phyloP scores from a whole-genome alignment of 2,113 vertebrate genomes.

The Eubucco bourcierii region DNA sequence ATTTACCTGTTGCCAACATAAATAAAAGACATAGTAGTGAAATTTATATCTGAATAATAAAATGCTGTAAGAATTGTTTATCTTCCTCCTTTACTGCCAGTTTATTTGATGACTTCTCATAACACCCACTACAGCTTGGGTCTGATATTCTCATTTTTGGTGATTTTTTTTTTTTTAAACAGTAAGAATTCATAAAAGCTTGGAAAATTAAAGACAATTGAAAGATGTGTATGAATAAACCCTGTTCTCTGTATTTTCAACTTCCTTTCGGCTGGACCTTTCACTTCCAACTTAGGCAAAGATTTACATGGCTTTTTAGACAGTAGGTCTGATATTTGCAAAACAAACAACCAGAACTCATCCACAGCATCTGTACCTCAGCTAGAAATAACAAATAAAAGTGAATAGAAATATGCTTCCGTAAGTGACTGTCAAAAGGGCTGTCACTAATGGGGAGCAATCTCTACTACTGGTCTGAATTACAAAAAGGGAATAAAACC shows the following conservation, averaged over 20 bases:
- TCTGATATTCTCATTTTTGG: not conserved
- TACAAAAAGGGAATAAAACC: not conserved
- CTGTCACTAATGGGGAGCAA: not conserved
- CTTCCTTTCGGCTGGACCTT: not conserved
- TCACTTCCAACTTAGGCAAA: not conserved
- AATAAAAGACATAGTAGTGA: not conserved
- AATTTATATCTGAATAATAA: not conserved
- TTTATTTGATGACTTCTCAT: not conserved
- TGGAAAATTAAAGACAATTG: not conserved
- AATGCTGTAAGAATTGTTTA: not conserved
- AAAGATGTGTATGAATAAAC: not conserved
- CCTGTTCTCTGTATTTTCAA: not conserved
- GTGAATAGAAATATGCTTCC: not conserved
- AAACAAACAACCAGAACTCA: not conserved
- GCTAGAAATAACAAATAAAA: not conserved
- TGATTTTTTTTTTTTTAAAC: not conserved
- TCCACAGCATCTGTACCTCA: not conserved
- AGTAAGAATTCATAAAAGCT: not conserved
- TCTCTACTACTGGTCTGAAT: not conserved
- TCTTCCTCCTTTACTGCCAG: not conserved
- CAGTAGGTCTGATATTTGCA: not conserved
- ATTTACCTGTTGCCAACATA: not conserved
- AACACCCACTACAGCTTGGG: not conserved
- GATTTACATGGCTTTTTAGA: not conserved
- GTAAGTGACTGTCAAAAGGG: not conserved